Evolutionary conservation across 2,888 invertebrate genomes (phyloP).

Genomic region (Drosophila austrosaltans): DNA sequence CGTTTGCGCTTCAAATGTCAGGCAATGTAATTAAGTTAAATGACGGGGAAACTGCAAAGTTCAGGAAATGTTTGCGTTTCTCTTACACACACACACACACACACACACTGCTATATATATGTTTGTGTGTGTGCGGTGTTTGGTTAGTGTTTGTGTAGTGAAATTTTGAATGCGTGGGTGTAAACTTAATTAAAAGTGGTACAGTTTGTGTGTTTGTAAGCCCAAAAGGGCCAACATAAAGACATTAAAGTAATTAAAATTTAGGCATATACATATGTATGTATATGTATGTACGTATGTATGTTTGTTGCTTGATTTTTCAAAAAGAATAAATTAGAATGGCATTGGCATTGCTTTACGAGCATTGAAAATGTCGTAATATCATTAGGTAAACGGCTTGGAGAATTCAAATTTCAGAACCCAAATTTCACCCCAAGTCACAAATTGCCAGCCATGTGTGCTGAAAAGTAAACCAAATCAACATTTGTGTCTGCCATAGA

Average conservation of each 20-base stretch:
- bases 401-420: not conserved
- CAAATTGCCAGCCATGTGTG: not conserved
- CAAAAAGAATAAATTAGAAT: constrained; percentile 49
- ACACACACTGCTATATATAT: not conserved
- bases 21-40: constrained; percentile 74
- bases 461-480: not conserved
- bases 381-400: constrained; percentile 23
- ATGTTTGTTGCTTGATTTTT: constrained; percentile 46
- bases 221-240: constrained; percentile 48
- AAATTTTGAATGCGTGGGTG: constrained; percentile 46
- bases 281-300: too few species aligned
- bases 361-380: constrained; percentile 37
- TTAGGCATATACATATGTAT: constrained; percentile 24
- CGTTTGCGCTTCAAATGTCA: constrained; percentile 54
- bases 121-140: constrained; percentile 22
- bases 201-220: constrained; percentile 44
- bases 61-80: constrained; percentile 51
- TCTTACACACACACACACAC: not conserved
- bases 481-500: not conserved
- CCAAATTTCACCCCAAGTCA: not conserved
- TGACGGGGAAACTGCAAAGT: constrained; percentile 69
- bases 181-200: constrained; percentile 69
- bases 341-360: constrained; percentile 41
- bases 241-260: constrained; percentile 69
- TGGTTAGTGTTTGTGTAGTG: constrained; percentile 24